A percentile compares a stretch with the other conserved stretches of the same genome.
Conservation (phyloP, 2,113 vertebrate species). For the Epinephelus cyanopodus region DNA sequence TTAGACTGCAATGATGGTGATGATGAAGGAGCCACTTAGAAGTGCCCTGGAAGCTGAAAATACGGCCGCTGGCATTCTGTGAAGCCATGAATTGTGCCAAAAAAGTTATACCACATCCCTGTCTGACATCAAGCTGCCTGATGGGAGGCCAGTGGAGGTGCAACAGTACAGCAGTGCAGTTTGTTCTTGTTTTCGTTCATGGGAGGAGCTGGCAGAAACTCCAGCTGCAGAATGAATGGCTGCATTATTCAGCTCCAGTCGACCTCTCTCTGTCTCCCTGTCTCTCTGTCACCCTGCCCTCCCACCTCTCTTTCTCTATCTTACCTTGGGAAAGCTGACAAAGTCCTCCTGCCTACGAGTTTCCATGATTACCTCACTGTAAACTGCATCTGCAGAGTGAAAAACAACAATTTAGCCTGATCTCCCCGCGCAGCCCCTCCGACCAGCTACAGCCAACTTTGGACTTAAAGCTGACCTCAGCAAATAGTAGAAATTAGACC, state of each 20-base stretch:
- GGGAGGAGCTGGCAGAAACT: constrained; percentile 22
- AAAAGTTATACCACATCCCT: constrained; percentile 2
- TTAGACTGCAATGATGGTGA: not conserved
- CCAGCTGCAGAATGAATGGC: constrained; percentile 35
- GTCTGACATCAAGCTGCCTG: not conserved
- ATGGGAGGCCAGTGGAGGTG: not conserved
- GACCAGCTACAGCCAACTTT: not conserved
- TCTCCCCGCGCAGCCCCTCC: constrained; percentile 8
- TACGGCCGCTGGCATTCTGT: not conserved
- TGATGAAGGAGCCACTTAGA: not conserved
- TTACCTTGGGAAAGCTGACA: constrained; percentile 72
- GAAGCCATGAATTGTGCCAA: not conserved
- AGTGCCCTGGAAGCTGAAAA: not conserved
- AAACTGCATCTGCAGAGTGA: constrained; percentile 68
- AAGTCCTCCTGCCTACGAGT: constrained; percentile 53
- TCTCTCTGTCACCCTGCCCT: not conserved
- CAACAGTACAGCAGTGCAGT: not conserved
- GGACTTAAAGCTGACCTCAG: constrained; percentile 6
- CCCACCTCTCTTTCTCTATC: constrained; percentile 25
- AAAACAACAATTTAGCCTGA: constrained; percentile 52
- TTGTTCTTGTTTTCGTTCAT: constrained; percentile 9
- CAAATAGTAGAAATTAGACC: not conserved
- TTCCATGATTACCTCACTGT: constrained; percentile 49
- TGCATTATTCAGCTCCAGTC: constrained; percentile 50
- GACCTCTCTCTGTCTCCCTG: constrained; percentile 1